phyloP scores from a whole-genome alignment of 2,113 vertebrate genomes.

The Myotis brandtii region DNA sequence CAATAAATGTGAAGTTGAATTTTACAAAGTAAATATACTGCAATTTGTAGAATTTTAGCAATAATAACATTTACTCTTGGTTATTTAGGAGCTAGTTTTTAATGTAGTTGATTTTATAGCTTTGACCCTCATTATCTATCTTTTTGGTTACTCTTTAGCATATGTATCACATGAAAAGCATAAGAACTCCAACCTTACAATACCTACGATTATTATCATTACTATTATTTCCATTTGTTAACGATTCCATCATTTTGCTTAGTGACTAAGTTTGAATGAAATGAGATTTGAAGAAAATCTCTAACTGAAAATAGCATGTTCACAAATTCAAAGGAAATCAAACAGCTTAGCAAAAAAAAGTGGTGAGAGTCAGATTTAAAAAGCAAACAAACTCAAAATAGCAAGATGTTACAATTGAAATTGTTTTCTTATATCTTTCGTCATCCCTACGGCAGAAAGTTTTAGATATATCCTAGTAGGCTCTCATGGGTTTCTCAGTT shows the following conservation, averaged over 20 bases:
- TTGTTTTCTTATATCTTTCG: not conserved
- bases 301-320: not conserved
- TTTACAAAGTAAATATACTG: not conserved
- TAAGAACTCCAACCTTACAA: not conserved
- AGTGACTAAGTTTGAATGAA: not conserved
- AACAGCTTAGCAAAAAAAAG: not conserved
- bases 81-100: not conserved
- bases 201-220: not conserved
- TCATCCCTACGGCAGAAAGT: not conserved
- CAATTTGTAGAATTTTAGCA: not conserved
- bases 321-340: slow-evolving; percentile 12
- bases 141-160: not conserved
- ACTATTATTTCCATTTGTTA: not conserved
- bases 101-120: not conserved
- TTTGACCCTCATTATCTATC: not conserved
- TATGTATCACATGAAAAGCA: not conserved
- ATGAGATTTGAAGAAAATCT: not conserved
- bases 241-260: not conserved
- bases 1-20: not conserved
- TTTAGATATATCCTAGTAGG: not conserved
- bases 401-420: not conserved
- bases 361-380: not conserved
- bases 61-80: not conserved
- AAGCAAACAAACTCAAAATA: not conserved
- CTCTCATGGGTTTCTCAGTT: not conserved